Base-by-base conservation (phyloP, 1,140 invertebrate genomes). In the Neodiprion pinetum region DNA sequence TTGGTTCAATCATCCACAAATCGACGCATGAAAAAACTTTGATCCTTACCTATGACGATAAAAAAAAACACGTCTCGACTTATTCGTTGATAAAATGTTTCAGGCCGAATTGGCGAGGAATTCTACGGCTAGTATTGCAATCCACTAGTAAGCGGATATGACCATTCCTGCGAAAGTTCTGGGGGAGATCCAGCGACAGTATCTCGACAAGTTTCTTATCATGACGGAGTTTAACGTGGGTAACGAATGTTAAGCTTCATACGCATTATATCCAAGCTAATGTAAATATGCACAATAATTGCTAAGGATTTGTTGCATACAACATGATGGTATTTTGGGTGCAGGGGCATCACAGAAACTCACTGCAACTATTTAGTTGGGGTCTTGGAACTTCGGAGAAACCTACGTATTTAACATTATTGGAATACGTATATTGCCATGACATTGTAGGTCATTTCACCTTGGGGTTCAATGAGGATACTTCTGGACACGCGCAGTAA, bases 121-220 rank as follows among this genome's bases (percentile, higher is more conserved):
- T 17, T 97, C 94, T 83, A 88, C 96, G n/a, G 91, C 93, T 82
- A 96, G 95, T n/a, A 88, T 96, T 5, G 95, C 89, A 1, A 90
- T 96, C 2, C 96, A 97, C 84, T 97, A 94, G 93, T 97, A 94
- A 82, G 89, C 85, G 74, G 94, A 96, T 84, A 82, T 84, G 1
- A 53, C 92, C 4, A 82, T 91, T 8, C 89, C 91, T 0, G 80
- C 91, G 0, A 78, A 79, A 7, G 77, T 92, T 0, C 81, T 96
- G 1, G 87, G 91, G 68, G 76, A 84, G 8, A 91, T 90, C 7
- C 91, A 92, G 79, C 80, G 89, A 14, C 80, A 85, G 14, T 91
- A 91, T 83, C 94, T 95, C 0, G 88, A 94, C 65, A 92, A 94
- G 79, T 93, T 96, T 80, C 85, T 96, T 7, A 78, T 97, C 2